phyloP scores from a whole-genome alignment of 2,113 vertebrate species.

The Accipiter virgatus region DNA sequence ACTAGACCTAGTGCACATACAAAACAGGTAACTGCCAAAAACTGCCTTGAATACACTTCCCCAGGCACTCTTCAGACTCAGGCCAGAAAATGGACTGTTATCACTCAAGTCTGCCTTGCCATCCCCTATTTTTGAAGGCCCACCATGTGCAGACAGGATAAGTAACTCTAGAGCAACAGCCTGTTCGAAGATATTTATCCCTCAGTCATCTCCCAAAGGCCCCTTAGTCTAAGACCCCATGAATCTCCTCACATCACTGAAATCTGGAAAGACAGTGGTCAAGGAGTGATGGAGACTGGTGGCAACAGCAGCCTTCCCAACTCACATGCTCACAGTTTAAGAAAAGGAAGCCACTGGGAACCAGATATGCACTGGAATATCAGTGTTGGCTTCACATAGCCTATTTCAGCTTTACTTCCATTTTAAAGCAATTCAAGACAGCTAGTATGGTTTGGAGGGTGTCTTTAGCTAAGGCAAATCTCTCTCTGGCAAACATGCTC shows the following conservation, averaged over 20 bases:
- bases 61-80: not conserved
- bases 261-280: not conserved
- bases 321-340: not conserved
- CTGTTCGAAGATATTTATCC: not conserved
- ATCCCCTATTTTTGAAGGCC: not conserved
- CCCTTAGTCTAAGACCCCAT: not conserved
- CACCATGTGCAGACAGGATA: accelerated
- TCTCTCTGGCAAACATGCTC: not conserved
- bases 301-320: not conserved
- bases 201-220: not conserved
- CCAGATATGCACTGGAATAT: not conserved
- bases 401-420: not conserved
- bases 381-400: not conserved
- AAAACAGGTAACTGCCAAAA: not conserved
- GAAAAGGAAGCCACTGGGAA: not conserved
- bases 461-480: not conserved
- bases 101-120: not conserved
- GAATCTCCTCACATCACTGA: not conserved
- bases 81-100: not conserved
- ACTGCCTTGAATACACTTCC: not conserved
- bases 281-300: not conserved
- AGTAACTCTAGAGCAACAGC: not conserved
- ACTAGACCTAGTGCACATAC: not conserved
- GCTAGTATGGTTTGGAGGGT: not conserved
- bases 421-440: not conserved